Base-by-base conservation (phyloP, 2,888 invertebrate species). In the Dicyrtoma fusca region DNA sequence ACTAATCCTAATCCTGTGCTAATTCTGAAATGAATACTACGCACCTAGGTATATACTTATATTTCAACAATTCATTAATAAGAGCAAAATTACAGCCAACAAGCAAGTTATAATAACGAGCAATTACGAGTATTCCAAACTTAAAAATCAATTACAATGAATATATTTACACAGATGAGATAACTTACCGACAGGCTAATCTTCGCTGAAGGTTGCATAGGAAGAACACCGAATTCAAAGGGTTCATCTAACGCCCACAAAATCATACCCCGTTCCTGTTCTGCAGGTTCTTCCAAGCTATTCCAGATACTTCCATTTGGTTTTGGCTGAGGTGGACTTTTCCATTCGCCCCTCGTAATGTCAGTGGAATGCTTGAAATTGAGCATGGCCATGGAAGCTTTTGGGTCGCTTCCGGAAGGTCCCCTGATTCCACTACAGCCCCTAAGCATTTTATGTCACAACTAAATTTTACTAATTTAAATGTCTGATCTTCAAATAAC, bases 221-320 rank as follows among this genome's bases (percentile, higher is more conserved):
- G 71, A 17, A 77, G 49, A 21, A 76, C 65, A 25, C 77, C 77
- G 69, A 76, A 77, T 26, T 73, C 69, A 61, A 77, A 76, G 26
- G 76, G 75, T 59, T 77, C 77, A 25, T 77, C 73, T 55, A 74
- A 72, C 11, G 75, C 75, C 76, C 76, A 76, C n/a, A 76, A 25
- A 21, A 55, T 42, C 8, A 66, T 11, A n/a, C 53, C 51, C 42
- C 19, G 14, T 14, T 61, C 61, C 11, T 14, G n/a, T n/a, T n/a
- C 44, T n/a, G 19, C 11, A n/a, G n/a, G 49, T 5, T n/a, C 19
- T 49, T 25, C 57, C 19, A 13, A 53, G 14, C 2, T 8, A 5
- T 26, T 26, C 53, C 53, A 53, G 6, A 26, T 23, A 23, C 14
- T 11, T 19, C 11, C 14, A 14, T 6, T 6, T 57, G 57, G 26